These are phyloP conservation scores for Falco columbarius DNA, from an alignment of 2,797 vertebrate genomes.

Conservation along the genomic window DNA sequence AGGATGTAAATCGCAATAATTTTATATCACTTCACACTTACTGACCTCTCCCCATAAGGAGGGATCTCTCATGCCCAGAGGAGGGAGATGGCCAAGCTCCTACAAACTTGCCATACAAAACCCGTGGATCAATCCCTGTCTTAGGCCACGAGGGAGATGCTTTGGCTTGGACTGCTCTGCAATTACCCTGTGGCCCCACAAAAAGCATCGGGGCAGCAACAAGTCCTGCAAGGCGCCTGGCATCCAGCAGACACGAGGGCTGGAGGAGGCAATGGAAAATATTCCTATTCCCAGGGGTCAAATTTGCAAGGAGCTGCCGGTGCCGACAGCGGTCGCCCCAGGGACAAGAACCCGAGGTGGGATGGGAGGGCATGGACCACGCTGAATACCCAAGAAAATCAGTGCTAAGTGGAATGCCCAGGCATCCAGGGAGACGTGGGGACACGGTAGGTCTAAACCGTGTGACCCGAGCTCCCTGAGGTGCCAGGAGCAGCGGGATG, in stretches of 20 bases:
- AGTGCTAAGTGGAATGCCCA: neutral
- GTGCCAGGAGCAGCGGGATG: neutral
- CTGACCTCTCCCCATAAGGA: neutral
- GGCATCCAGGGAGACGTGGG: neutral
- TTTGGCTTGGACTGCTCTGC: neutral
- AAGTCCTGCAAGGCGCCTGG: neutral
- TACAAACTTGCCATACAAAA: fast-evolving
- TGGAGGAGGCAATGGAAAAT: neutral
- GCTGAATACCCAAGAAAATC: neutral
- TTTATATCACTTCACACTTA: neutral
- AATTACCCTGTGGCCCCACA: fast-evolving
- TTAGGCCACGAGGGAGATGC: neutral
- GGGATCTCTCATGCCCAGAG: neutral
- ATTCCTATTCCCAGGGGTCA: neutral
- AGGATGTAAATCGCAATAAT: neutral
- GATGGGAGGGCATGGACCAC: neutral
- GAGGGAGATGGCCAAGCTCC: neutral
- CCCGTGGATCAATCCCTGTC: fast-evolving
- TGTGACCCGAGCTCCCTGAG: fast-evolving
- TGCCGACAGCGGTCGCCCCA: fast-evolving
- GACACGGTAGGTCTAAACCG: fast-evolving
- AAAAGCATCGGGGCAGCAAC: neutral
- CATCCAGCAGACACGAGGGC: fast-evolving
- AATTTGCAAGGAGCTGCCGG: fast-evolving
- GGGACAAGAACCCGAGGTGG: neutral